Percentiles rank a stretch among this genome's conserved stretches.
phyloP scores from a whole-genome alignment of 1,140 invertebrate genomes.

The Macrosteles quadrilineatus region DNA sequence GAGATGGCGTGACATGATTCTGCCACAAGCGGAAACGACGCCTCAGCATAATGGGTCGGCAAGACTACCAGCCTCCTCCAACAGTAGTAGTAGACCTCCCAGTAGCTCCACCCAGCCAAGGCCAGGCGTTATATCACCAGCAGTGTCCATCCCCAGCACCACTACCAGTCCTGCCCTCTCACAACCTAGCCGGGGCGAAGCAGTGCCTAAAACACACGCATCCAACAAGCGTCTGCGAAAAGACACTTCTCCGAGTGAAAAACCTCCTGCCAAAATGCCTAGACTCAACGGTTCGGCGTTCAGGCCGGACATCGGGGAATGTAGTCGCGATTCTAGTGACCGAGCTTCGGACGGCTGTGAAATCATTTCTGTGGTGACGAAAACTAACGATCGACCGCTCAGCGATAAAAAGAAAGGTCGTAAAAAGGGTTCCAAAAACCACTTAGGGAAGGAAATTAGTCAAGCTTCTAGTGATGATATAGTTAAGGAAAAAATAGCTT shows the following conservation, averaged over 20 bases:
- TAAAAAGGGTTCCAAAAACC: conserved; percentile 68
- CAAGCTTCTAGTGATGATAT: conserved; percentile 53
- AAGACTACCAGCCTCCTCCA: background rate
- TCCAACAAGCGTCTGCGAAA: conserved; percentile 63
- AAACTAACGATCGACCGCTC: conserved; percentile 40
- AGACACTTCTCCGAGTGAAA: conserved; percentile 48
- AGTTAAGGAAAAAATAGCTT: conserved; percentile 65
- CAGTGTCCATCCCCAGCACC: conserved; percentile 39
- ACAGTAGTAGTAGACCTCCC: conserved; percentile 23
- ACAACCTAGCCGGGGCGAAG: conserved; percentile 39
- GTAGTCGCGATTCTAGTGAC: conserved; percentile 37
- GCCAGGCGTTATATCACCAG: conserved; percentile 45
- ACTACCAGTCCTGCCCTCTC: conserved; percentile 38
- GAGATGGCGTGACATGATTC: conserved; percentile 83
- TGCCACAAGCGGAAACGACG: conserved; percentile 56
- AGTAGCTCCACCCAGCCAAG: conserved; percentile 47
- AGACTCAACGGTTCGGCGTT: conserved; percentile 51
- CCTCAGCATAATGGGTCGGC: conserved; percentile 38
- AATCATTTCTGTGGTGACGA: conserved; percentile 24
- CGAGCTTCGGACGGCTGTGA: conserved; percentile 31
- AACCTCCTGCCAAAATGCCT: conserved; percentile 46
- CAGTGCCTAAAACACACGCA: conserved; percentile 61
- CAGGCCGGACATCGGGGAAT: conserved; percentile 30
- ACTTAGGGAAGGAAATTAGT: conserved; percentile 35
- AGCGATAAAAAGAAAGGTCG: conserved; percentile 64